Conservation (phyloP, 1,140 invertebrate genomes). For the Macrobrachium nipponense region DNA sequence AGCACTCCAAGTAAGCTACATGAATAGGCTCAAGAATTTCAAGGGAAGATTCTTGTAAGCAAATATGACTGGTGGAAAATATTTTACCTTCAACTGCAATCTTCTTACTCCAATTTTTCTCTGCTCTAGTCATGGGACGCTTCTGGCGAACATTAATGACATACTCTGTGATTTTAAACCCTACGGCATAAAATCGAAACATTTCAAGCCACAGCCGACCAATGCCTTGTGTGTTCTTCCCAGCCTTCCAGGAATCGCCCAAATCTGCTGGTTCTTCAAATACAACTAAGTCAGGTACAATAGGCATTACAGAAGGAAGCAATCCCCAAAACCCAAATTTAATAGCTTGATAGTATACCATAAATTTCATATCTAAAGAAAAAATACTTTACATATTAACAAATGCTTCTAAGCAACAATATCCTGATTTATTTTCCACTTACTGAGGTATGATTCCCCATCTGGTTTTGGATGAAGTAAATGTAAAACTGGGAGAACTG, state of each 20-base stretch:
- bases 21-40: not conserved
- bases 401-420: not conserved
- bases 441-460: conserved; percentile 40
- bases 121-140: conserved; percentile 65
- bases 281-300: not conserved
- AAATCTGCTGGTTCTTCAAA: conserved; percentile 41
- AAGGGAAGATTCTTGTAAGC: not conserved
- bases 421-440: not conserved
- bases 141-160: conserved; percentile 69
- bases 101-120: conserved; percentile 69
- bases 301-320: not conserved
- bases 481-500: conserved; percentile 76
- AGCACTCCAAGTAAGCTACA: not conserved
- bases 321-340: too few species aligned
- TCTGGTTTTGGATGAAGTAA: conserved; percentile 65
- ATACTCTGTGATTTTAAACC: conserved; percentile 66
- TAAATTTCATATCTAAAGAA: too few species aligned
- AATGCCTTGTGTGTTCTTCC: conserved; percentile 66
- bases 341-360: too few species aligned
- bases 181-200: conserved; percentile 66
- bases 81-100: conserved; percentile 71
- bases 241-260: conserved; percentile 49
- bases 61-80: conserved; percentile 31
- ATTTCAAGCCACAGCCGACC: conserved; percentile 70
- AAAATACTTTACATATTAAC: too few species aligned